These are phyloP conservation scores for Dryocosmus kuriphilus DNA, from an alignment of 2,888 invertebrate genomes.

Conservation along the genomic window DNA sequence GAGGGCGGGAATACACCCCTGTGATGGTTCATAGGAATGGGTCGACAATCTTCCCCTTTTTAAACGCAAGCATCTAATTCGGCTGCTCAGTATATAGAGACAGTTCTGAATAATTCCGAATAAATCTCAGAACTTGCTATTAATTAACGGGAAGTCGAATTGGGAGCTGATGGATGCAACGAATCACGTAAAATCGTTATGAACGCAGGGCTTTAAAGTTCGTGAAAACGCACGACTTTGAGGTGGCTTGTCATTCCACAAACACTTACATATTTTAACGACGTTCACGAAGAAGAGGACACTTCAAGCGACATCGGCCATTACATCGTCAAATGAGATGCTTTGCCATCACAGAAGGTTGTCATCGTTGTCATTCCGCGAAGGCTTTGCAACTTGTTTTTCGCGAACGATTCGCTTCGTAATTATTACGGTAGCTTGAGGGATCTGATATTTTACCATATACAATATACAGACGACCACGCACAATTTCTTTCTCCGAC, in stretches of 20 bases:
- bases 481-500: conserved; percentile 70
- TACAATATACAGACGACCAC: conserved; percentile 43
- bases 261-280: neutral
- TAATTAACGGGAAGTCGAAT: neutral
- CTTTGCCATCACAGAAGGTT: neutral
- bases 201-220: neutral
- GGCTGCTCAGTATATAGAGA: too few relatives aligned
- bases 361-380: neutral
- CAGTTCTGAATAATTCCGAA: neutral
- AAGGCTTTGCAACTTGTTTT: neutral
- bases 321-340: conserved; percentile 1
- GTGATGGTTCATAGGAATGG: too few relatives aligned
- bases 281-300: neutral
- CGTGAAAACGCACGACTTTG: neutral
- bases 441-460: neutral
- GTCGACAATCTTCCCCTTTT: too few relatives aligned
- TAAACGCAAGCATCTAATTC: too few relatives aligned
- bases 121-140: neutral
- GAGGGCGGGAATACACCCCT: too few relatives aligned
- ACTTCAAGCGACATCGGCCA: neutral
- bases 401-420: neutral
- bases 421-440: neutral
- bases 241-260: neutral
- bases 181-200: neutral
- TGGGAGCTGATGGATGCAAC: neutral